These are phyloP conservation scores for Lerista edwardsae DNA, from an alignment of 2,797 vertebrate species.

Conservation along the genomic window DNA sequence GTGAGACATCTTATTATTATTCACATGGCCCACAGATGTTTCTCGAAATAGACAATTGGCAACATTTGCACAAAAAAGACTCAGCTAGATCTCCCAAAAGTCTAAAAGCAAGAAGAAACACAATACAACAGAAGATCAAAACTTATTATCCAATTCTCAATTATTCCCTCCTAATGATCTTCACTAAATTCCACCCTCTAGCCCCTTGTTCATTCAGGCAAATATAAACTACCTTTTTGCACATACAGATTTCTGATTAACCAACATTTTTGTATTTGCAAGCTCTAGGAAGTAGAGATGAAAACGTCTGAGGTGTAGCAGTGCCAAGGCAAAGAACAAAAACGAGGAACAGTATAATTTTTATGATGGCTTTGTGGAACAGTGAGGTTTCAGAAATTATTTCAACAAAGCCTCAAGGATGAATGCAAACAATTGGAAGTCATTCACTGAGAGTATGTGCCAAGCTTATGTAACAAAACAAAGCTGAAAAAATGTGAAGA, in stretches of 20 bases:
- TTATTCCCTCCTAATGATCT: background rate
- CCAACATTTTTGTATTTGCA: background rate
- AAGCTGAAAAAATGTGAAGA: background rate
- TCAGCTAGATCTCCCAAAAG: background rate
- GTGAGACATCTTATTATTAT: constrained; percentile 16
- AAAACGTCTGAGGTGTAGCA: background rate
- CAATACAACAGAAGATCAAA: background rate
- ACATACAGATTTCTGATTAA: background rate
- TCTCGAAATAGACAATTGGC: constrained; percentile 23
- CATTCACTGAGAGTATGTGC: background rate
- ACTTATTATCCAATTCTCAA: background rate
- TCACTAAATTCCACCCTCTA: background rate
- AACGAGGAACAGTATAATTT: background rate
- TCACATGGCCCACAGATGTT: background rate
- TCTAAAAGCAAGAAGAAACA: background rate
- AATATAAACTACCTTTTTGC: background rate
- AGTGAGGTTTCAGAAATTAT: background rate
- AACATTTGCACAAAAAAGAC: constrained; percentile 5
- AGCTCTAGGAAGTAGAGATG: background rate
- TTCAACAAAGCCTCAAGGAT: constrained; percentile 13
- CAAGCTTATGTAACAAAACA: background rate
- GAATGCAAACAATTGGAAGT: background rate
- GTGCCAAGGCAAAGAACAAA: background rate
- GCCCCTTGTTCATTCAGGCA: background rate
- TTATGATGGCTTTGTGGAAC: background rate